Percentiles rank a stretch among this genome's conserved stretches.
These are phyloP conservation scores for Ennomos erosarius DNA, from an alignment of 2,888 invertebrate genomes.

Conservation along the genomic window DNA sequence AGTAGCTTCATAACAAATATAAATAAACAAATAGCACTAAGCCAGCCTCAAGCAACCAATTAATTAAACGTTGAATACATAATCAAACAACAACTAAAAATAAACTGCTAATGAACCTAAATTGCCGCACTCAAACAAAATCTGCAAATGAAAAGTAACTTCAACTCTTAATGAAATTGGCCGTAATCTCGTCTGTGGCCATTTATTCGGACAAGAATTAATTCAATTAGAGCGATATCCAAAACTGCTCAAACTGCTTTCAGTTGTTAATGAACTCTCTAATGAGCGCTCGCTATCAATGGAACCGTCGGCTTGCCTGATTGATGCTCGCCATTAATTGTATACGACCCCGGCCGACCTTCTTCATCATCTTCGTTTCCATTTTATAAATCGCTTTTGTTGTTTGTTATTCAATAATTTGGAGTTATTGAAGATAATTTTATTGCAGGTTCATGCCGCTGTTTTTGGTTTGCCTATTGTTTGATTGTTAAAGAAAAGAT, in stretches of 20 bases:
- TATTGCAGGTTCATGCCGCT: constrained; percentile 9
- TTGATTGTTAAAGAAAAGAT: constrained; percentile 4
- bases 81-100: too few relatives aligned
- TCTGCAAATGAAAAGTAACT: neutral
- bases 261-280: constrained; percentile 25
- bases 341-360: constrained; percentile 6
- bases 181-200: constrained; percentile 1
- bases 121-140: too few relatives aligned
- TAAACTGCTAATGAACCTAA: neutral
- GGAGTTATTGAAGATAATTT: constrained; percentile 18
- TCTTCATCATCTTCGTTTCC: constrained; percentile 20
- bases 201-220: constrained; percentile 22
- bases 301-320: constrained; percentile 6
- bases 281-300: constrained; percentile 19
- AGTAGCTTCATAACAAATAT: neutral
- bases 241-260: constrained; percentile 28
- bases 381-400: constrained; percentile 27
- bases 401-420: constrained; percentile 25
- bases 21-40: too few relatives aligned
- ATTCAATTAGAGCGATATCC: constrained; percentile 27
- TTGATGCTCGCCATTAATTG: constrained; percentile 16
- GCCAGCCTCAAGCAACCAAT: too few relatives aligned
- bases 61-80: too few relatives aligned
- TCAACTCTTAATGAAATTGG: constrained; percentile 1
- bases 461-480: neutral